phyloP scores from a whole-genome alignment of 1,140 invertebrate species.

The Lepidotrigona ventralis region DNA sequence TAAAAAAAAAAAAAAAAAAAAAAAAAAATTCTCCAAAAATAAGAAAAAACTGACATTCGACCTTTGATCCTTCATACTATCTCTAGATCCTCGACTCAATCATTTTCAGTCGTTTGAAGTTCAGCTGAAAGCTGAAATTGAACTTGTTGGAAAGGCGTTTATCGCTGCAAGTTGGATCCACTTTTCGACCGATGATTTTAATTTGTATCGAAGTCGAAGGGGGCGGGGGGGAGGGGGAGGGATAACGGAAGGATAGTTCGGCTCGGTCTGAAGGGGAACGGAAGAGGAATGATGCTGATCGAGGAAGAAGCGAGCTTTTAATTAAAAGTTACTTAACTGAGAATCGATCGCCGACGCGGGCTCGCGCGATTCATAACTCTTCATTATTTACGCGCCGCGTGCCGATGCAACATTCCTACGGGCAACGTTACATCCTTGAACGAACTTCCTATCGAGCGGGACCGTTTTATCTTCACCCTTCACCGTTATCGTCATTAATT shows the following conservation, averaged over 20 bases:
- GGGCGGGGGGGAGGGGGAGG: too few relatives aligned
- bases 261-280: too few relatives aligned
- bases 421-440: constrained; percentile 26
- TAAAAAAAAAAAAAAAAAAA: too few relatives aligned
- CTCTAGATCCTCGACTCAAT: too few relatives aligned
- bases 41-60: not conserved
- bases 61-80: not conserved
- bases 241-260: not conserved
- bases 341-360: not conserved
- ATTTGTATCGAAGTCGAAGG: not conserved
- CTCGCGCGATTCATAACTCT: constrained; percentile 8
- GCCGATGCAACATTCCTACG: not conserved
- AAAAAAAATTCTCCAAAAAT: too few relatives aligned
- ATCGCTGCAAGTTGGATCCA: not conserved
- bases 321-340: constrained; percentile 1
- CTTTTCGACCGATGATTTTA: not conserved
- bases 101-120: not conserved
- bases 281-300: too few relatives aligned
- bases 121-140: not conserved
- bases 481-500: constrained; percentile 31
- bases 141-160: not conserved
- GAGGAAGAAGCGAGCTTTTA: not conserved
- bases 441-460: constrained; percentile 28
- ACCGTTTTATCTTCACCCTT: constrained; percentile 28
- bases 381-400: not conserved